Conservation (phyloP, 35 echinoderm and acorn worm species). For the Nesometra sesokonis region DNA sequence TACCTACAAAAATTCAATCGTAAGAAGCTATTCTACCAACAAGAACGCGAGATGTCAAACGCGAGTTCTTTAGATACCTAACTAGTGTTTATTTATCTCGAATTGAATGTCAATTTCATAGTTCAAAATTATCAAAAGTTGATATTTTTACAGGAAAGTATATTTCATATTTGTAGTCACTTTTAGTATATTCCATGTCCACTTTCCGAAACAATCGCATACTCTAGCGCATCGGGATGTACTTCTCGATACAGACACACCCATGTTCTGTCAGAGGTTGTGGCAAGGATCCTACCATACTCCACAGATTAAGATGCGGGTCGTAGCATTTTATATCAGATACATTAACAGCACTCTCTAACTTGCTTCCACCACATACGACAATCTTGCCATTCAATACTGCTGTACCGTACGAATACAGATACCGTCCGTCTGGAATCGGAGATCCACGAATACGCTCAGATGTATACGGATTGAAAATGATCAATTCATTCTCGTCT, state of each 20-base stretch:
- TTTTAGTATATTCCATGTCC: no score
- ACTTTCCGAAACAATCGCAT: no score
- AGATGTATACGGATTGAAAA: slow-evolving; percentile 64
- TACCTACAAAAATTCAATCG: no score
- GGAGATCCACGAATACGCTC: slow-evolving; percentile 22
- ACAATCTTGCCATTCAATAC: slow-evolving; percentile 76
- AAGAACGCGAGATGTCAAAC: no score
- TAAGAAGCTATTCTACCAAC: no score
- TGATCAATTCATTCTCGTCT: slow-evolving; percentile 77
- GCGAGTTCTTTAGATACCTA: no score
- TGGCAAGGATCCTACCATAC: slow-evolving; percentile 57
- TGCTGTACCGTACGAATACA: slow-evolving; percentile 87
- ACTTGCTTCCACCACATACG: slow-evolving; percentile 72
- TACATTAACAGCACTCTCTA: slow-evolving; percentile 85
- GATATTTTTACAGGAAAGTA: no score
- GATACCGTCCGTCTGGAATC: slow-evolving; percentile 73
- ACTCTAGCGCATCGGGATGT: slow-evolving; percentile 60
- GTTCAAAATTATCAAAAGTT: no score
- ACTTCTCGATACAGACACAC: slow-evolving; percentile 93
- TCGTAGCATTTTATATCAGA: slow-evolving; percentile 74
- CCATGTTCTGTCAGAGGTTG: slow-evolving; percentile 87
- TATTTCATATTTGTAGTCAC: no score
- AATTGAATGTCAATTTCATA: no score
- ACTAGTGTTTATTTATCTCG: no score
- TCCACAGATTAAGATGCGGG: slow-evolving; percentile 75